Base-by-base conservation (phyloP, 2,888 invertebrate genomes). In the Keiferia lycopersicella region DNA sequence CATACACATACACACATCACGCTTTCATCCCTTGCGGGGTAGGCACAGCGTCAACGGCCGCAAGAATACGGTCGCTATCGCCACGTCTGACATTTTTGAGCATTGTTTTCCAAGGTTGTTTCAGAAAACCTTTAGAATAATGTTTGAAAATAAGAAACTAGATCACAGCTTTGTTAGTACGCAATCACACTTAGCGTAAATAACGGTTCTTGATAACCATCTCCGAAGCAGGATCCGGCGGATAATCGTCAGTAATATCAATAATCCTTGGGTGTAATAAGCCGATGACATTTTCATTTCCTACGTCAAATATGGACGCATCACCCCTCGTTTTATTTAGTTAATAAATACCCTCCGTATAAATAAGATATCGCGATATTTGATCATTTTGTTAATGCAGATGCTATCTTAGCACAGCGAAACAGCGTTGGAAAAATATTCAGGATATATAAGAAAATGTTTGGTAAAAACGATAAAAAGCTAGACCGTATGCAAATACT, bases 271-370 rank as follows among this genome's bases (percentile, higher is more conserved):
- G 68, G 74, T 80, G 83, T 87, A 88, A 86, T 88, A 87, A 85
- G 80, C 73, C 81, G 81, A 81, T 86, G 91, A 91, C 89, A 84
- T 87, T 88, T 91, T 91, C 90, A 90, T 91, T 91, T 91, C 87
- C 90, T 78, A 81, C 72, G 79, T 84, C 89, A 89, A 88, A 88
- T 87, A 88, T 78, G 70, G 74, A 69, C 75, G 69, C 70, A 50
- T 61, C 66, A 60, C 83, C 81, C 79, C 80, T 74, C 67, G 65
- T 70, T 73, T 76, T 81, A 81, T 83, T 81, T 80, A 69, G 80
- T 73, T 73, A 73, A 77, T 77, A 72, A 73, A 77, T 77, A 72
- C 78, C 82, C 80, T 78, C 74, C 76, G 82, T 72, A 83, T 81
- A 83, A 84, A 85, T 83, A 81, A 78, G 76, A 77, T 77, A 77